Evolutionary conservation across 2,113 vertebrate species (phyloP), one percentile per base, ranked within the genome.

Genomic region (Perca schrenkii): DNA sequence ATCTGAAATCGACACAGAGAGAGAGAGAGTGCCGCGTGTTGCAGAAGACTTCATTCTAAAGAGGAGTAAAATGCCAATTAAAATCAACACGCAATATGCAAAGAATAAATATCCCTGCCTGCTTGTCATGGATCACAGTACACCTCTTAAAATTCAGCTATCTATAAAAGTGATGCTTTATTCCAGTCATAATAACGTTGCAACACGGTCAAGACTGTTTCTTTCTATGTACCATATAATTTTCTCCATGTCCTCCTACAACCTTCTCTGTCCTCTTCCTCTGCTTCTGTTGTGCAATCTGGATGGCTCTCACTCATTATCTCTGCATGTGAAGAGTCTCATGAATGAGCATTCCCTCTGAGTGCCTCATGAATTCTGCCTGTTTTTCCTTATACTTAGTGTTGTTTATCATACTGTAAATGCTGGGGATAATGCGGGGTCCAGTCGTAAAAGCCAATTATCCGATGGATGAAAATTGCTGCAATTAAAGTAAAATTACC

Each of bases 361-460:
- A 47, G 58, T 11, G 6, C 67, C 16, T 49, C 46, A 43, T 4
- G 19, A 16, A n/a, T 22, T 58, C 40, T 22, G 2, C 4, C 19
- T 54, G 52, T 54, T 80, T 72, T 57, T n/a, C 11, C 16, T 11
- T 3, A 13, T 47, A 11, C 34, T 16, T 43, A 66, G 31, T 61
- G 52, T 54, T 72, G 25, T 77, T 73, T 68, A 56, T 81, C 10
- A 21, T 76, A 50, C 65, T 49, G 54, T 62, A 75, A 71, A 79
- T 56, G 25, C 8, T 1, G 0, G 31, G 11, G 19, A 46, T 62
- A 58, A 50, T 60, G 34, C 47, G 19, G 46, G 12, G 22, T 68
- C 43, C 10, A 25, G 50, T 31, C 21, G 57, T 47, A 58, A 84
- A 22, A 58, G 56, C 46, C 49, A 77, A 43, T 73, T 76, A 84